These are phyloP conservation scores for Seira musarum DNA, from an alignment of 2,888 invertebrate species.

Conservation along the genomic window DNA sequence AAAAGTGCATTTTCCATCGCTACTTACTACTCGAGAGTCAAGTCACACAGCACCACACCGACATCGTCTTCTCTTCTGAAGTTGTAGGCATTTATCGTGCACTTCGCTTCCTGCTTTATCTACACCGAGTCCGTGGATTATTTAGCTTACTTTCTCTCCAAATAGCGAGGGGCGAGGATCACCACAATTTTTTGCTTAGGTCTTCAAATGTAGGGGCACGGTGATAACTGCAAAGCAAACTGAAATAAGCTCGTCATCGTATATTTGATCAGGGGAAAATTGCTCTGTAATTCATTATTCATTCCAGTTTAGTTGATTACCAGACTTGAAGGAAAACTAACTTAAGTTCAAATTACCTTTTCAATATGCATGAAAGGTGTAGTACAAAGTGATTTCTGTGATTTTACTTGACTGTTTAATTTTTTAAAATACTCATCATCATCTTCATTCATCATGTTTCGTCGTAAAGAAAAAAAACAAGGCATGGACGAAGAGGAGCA, in stretches of 20 bases:
- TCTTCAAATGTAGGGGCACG: background rate
- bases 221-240: background rate
- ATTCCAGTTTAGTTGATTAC: no score
- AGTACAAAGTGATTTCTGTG: constrained; percentile 2
- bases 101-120: constrained; percentile 6
- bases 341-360: no score
- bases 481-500: constrained; percentile 56
- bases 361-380: no score
- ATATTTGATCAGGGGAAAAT: no score
- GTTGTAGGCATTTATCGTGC: background rate
- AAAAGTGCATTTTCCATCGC: constrained; percentile 12
- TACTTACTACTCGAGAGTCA: constrained; percentile 2
- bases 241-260: background rate
- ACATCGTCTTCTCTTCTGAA: background rate
- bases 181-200: background rate
- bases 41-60: no score
- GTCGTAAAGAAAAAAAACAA: constrained; percentile 13
- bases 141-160: constrained; percentile 5
- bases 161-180: background rate
- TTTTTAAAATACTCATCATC: constrained; percentile 4
- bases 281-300: no score
- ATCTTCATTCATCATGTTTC: no score
- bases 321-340: no score
- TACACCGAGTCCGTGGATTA: constrained; percentile 8
- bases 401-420: no score